Percentiles rank a stretch among this genome's conserved stretches.
Conservation (phyloP, 1,140 invertebrate genomes). For the Drosophila pachea region DNA sequence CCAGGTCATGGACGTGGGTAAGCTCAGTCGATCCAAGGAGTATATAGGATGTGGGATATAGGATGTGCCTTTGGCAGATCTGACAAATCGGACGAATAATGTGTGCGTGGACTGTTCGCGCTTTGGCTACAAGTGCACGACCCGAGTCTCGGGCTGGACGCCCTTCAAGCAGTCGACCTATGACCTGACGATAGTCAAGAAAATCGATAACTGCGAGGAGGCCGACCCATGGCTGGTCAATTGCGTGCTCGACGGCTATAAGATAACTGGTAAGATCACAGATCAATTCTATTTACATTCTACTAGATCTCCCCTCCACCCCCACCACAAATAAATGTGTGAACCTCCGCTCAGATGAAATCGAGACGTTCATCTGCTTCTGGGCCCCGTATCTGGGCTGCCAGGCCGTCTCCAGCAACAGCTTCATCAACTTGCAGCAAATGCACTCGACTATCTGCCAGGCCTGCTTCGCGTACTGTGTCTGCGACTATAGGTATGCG, state of each 20-base stretch:
- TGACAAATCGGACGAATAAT: not conserved
- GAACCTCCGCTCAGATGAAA: constrained; percentile 1
- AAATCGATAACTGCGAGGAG: not conserved
- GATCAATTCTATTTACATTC: not conserved
- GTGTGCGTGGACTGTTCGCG: not conserved
- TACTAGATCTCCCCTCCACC: too few species aligned
- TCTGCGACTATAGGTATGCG: not conserved
- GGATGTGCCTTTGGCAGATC: not conserved
- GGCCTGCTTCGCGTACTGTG: constrained; percentile 12
- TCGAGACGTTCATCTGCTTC: constrained; percentile 30
- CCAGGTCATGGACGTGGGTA: too few species aligned
- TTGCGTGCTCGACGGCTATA: constrained; percentile 4
- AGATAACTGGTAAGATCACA: not conserved
- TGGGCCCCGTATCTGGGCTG: constrained; percentile 23
- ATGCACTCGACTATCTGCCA: not conserved
- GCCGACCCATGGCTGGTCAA: not conserved
- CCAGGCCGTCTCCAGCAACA: not conserved
- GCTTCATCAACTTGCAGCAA: not conserved
- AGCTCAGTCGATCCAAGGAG: too few species aligned
- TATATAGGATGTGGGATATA: too few species aligned
- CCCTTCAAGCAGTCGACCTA: not conserved
- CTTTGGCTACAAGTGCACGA: not conserved
- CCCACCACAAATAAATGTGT: too few species aligned
- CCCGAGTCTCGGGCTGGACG: too few species aligned
- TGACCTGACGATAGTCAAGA: not conserved